These are phyloP conservation scores for Endotricha flammealis DNA, from an alignment of 2,888 invertebrate species.

Conservation along the genomic window DNA sequence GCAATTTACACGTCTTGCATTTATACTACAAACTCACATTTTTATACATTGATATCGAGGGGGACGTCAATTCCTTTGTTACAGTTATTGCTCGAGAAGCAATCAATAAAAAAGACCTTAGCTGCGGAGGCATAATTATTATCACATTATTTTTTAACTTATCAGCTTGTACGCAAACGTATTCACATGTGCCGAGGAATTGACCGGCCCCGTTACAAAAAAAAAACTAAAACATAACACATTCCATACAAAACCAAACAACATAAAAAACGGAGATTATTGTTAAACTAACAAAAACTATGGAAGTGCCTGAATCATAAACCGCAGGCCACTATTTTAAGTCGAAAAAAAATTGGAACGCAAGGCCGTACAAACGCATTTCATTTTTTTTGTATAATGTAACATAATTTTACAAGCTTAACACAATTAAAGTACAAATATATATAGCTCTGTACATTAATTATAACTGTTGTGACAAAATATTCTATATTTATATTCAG, in stretches of 20 bases:
- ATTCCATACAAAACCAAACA: conserved; percentile 62
- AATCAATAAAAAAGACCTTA: conserved; percentile 33
- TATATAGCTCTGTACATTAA: conserved; percentile 53
- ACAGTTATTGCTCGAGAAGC: conserved; percentile 50
- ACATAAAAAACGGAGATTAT: conserved; percentile 47
- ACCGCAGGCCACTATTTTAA: not conserved
- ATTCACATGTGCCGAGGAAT: conserved; percentile 46
- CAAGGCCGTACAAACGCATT: conserved; percentile 40
- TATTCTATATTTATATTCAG: conserved; percentile 58
- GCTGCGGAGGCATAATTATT: conserved; percentile 57
- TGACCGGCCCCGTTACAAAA: conserved; percentile 64
- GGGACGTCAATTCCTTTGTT: conserved; percentile 65
- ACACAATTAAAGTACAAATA: conserved; percentile 55
- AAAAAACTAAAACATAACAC: conserved; percentile 61
- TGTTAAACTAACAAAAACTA: conserved; percentile 29
- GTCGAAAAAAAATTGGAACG: not conserved
- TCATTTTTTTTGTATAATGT: conserved; percentile 44
- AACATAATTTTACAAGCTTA: conserved; percentile 63
- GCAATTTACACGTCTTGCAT: conserved; percentile 48
- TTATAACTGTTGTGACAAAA: conserved; percentile 60
- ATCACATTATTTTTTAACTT: conserved; percentile 47
- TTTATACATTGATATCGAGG: conserved; percentile 67
- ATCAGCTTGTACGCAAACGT: conserved; percentile 28
- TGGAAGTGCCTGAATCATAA: conserved; percentile 43
- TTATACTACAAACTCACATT: conserved; percentile 58